These are phyloP conservation scores for Tamandua tetradactyla DNA, from an alignment of 2,797 vertebrate species.

Conservation along the genomic window DNA sequence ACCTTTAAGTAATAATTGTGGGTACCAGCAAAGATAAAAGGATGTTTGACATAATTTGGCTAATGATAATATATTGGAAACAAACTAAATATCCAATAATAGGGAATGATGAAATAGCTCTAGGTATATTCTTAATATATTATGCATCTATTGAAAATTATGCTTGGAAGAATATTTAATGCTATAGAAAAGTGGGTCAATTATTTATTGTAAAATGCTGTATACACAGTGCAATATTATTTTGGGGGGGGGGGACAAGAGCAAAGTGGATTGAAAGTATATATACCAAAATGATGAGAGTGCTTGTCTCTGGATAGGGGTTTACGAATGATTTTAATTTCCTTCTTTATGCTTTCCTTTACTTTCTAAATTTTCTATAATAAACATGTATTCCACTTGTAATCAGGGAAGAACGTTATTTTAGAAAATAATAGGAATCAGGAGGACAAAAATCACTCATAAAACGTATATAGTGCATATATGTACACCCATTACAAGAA, in stretches of 20 bases:
- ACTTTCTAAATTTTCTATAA: constrained; percentile 51
- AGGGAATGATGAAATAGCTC: not conserved
- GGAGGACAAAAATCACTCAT: not conserved
- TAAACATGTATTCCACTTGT: constrained; percentile 31
- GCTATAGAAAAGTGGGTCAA: constrained; percentile 20
- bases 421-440: constrained; percentile 45
- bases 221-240: not conserved
- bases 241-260: not conserved
- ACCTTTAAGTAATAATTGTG: constrained; percentile 51
- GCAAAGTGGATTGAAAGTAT: constrained; percentile 11
- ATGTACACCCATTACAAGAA: not conserved
- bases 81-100: not conserved
- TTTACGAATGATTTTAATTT: constrained; percentile 40
- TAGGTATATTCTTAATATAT: not conserved
- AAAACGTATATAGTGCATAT: not conserved
- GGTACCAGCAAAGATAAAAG: constrained; percentile 48
- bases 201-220: constrained; percentile 7
- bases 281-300: not conserved
- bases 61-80: constrained; percentile 44
- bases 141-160: constrained; percentile 32
- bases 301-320: not conserved
- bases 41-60: constrained; percentile 11
- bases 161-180: constrained; percentile 22
- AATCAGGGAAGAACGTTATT: constrained; percentile 45
- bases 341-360: constrained; percentile 42